Conservation (phyloP, 53 echinoderm and acorn worm genomes). For the Antedon mediterranea region DNA sequence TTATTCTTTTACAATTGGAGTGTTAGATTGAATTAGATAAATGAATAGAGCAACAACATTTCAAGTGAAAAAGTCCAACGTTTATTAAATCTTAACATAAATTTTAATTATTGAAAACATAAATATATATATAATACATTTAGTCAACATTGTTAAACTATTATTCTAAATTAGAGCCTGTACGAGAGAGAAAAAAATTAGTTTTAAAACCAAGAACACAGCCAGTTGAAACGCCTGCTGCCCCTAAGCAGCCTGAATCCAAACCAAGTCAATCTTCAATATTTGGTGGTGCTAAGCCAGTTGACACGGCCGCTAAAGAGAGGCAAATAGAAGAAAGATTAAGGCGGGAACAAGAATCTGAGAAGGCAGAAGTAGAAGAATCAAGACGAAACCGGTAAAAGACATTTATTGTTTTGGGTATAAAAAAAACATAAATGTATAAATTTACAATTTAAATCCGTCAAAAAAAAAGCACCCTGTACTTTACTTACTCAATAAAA, state of each 20-base stretch:
- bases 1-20: no score
- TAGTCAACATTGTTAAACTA: neutral
- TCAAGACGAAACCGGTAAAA: slow-evolving; percentile 17
- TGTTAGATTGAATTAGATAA: no score
- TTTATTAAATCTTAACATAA: no score
- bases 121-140: no score
- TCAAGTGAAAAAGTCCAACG: no score
- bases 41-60: no score
- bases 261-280: slow-evolving; percentile 31
- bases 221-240: slow-evolving; percentile 12
- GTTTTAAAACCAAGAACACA: slow-evolving; percentile 57
- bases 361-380: slow-evolving; percentile 32
- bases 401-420: neutral
- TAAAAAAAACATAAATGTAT: slow-evolving; percentile 44
- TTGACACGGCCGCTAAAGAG: slow-evolving; percentile 84
- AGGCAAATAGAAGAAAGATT: slow-evolving; percentile 69
- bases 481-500: no score
- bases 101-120: no score
- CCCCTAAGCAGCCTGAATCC: neutral
- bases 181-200: slow-evolving; percentile 65
- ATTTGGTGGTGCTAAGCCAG: slow-evolving; percentile 89
- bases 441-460: slow-evolving; percentile 17
- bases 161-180: slow-evolving; percentile 20
- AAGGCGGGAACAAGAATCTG: slow-evolving; percentile 10
- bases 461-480: no score